Evolutionary conservation across 2,888 invertebrate genomes (phyloP), one percentile per base, ranked within the genome.

Genomic region (Netelia fuscicornis): DNA sequence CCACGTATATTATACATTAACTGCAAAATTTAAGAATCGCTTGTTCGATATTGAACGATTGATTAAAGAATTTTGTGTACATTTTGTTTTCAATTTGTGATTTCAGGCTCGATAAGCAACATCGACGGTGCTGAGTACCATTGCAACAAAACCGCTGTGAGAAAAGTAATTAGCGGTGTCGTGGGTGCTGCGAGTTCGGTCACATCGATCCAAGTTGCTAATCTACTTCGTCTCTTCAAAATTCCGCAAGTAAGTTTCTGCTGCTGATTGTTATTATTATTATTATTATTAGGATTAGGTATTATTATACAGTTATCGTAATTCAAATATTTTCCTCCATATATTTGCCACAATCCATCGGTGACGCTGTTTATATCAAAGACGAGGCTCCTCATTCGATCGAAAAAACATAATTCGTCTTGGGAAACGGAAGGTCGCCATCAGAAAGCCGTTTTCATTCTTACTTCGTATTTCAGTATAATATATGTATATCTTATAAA

Each of bases 151-250:
- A 96, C 97, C 0, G 96, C 97, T 89, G 96, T 97, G 82, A 95
- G 97, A 71, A 98, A 98, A 93, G 97, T 98, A 70, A 98, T 98
- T 89, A 97, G 97, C 6, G 98, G 98, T 1, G 98, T 98, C 9
- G 97, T 98, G 52, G 98, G 97, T 2, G 98, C 98, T 3, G 97
- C 98, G 17, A 98, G 98, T 58, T 98, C 98, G 91, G 98, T 98
- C 89, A 99, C 98, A 74, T 98, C 98, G 62, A 98, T 99, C 91
- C 98, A 99, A 95, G 98, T 99, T 85, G 98, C 98, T 86, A 99
- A 98, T 94, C 95, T 98, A 83, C 94, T 99, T 84, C 96, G 98
- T 60, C 96, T 99, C 79, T 99, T 99, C 95, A 97, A 97, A 92
- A 99, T 99, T 92, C 98, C 99, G 11, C 98, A 93, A 91, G 93